Conservation (phyloP, 2,797 vertebrate genomes). For the Cyprinella venusta region DNA sequence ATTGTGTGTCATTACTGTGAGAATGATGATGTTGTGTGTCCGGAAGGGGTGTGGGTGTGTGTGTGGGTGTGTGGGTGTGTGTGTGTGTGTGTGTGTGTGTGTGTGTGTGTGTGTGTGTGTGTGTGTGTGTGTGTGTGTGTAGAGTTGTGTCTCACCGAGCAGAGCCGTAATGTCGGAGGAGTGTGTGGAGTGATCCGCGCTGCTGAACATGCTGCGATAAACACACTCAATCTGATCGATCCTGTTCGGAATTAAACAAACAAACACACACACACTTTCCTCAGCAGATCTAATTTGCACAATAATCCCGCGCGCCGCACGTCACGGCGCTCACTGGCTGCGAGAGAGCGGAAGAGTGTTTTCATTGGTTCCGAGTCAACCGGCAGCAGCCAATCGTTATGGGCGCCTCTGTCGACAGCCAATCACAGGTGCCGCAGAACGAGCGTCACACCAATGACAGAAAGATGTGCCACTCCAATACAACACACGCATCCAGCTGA, state of each 20-base stretch:
- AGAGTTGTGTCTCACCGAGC: slow-evolving; percentile 29
- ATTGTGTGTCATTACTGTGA: no score
- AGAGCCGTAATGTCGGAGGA: background rate
- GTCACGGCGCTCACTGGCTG: slow-evolving; percentile 60
- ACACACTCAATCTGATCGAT: background rate
- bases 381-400: background rate
- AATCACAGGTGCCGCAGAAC: background rate
- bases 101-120: no score
- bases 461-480: no score
- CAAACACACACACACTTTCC: background rate
- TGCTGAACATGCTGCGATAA: slow-evolving; percentile 12
- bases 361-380: background rate
- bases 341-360: background rate
- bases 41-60: no score
- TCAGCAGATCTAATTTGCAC: background rate
- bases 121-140: no score
- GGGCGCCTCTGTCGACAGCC: background rate
- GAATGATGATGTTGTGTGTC: no score
- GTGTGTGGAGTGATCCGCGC: background rate
- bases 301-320: slow-evolving; percentile 63
- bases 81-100: no score
- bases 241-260: background rate
- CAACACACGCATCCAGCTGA: no score
- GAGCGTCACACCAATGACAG: background rate
- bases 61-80: no score